Base-by-base conservation (phyloP, 2,113 vertebrate species). In the Zosterops japonicus region DNA sequence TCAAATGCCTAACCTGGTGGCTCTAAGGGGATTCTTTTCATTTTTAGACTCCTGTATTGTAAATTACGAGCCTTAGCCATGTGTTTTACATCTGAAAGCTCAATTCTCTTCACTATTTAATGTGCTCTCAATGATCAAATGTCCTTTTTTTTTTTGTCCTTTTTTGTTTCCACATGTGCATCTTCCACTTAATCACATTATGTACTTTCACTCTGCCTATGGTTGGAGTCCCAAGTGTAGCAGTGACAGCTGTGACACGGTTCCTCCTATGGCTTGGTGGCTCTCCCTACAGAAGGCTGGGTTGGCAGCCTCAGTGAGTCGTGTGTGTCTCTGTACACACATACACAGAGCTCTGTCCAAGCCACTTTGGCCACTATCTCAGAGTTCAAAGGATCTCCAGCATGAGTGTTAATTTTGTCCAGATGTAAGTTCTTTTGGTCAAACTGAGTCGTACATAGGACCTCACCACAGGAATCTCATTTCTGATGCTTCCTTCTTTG, bases 361-460 rank as follows among this genome's bases (percentile, higher is more conserved):
- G 41, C 95, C 89, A 67, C 94, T 91, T 69, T 65, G 74, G 67
- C 70, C 88, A 94, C 86, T 90, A 25, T 44, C 64, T 94, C 49
- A 39, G 64, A 84, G 94, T 94, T 96, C 88, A 96, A 75, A 96
- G 71, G 67, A 60, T 89, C 68, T 90, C 28, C 56, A 95, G 56
- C 17, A 27, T 42, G 72, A 95, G 56, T 93, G 78, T 47, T 97
- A 91, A 95, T 96, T 95, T 93, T 93, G 78, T 91, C 90, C 94
- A 96, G 82, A 96, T 96, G 71, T 60, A 71, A 85, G 72, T 93
- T 96, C 76, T 90, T 96, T 89, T 90, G 93, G 90, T 93, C 88
- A 95, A 69, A 94, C 85, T 4, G 12, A 90, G 69, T 81, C 14
- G 20, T 87, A 90, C 0, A 2, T 83, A 81, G 92, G 79, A 83